phyloP scores from a whole-genome alignment of 2,797 vertebrate genomes.

The Xiphorhynchus erythropygius region DNA sequence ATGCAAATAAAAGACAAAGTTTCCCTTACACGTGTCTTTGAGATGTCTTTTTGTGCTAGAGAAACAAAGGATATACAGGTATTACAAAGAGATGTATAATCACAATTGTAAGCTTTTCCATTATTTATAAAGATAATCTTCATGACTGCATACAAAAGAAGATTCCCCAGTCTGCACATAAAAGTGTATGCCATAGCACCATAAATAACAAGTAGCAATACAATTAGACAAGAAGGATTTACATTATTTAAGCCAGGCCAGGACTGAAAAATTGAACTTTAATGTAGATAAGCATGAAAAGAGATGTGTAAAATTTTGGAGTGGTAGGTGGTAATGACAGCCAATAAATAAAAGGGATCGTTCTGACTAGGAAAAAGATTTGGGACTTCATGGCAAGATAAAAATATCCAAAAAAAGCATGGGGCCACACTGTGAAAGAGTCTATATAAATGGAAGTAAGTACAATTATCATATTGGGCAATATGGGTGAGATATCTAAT shows the following conservation, averaged over 20 bases:
- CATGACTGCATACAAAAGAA: conserved; percentile 41
- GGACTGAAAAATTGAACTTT: conserved; percentile 54
- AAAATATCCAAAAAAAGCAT: neutral
- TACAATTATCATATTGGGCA: neutral
- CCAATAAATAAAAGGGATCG: neutral
- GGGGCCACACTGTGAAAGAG: neutral
- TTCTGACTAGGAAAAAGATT: neutral
- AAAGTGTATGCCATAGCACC: neutral
- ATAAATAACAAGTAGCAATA: conserved; percentile 43
- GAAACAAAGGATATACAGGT: conserved; percentile 41
- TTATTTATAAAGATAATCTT: conserved; percentile 62
- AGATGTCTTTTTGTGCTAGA: neutral
- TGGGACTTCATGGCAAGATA: neutral
- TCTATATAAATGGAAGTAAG: neutral
- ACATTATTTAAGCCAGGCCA: conserved; percentile 52
- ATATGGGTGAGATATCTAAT: neutral
- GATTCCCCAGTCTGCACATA: neutral
- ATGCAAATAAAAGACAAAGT: neutral
- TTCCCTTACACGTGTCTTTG: neutral
- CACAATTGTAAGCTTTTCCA: conserved; percentile 35
- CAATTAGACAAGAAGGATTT: conserved; percentile 54
- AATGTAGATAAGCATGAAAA: conserved; percentile 24
- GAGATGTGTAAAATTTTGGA: conserved; percentile 22
- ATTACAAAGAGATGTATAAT: conserved; percentile 35
- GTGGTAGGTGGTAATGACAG: conserved; percentile 35